Evolutionary conservation across 1,140 invertebrate genomes (phyloP).

Genomic region (Ceratosolen solmsi): DNA sequence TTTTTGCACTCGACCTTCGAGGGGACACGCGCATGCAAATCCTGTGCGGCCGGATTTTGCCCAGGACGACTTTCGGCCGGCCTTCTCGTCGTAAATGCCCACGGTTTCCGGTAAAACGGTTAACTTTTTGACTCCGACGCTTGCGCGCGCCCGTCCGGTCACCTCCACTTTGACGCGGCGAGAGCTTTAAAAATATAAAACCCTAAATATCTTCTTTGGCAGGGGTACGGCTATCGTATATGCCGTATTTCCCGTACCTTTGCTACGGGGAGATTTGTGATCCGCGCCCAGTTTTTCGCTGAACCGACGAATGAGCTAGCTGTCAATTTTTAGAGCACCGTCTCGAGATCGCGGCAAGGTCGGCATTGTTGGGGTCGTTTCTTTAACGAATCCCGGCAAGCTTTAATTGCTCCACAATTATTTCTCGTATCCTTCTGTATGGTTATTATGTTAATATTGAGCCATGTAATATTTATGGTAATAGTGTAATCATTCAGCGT

Average conservation of each 20-base stretch:
- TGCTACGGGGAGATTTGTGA: conserved; percentile 31
- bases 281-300: conserved; percentile 3
- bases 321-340: conserved; percentile 20
- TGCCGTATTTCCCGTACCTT: background rate
- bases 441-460: background rate
- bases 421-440: background rate
- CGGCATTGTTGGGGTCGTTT: background rate
- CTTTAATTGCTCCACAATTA: conserved; percentile 14
- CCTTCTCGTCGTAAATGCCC: conserved; percentile 28
- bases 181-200: conserved; percentile 41
- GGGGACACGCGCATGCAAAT: conserved; percentile 40
- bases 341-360: conserved; percentile 8
- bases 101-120: conserved; percentile 33
- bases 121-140: conserved; percentile 46
- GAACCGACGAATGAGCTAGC: background rate
- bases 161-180: background rate
- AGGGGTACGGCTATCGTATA: conserved; percentile 3
- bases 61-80: conserved; percentile 3
- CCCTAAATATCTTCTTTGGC: conserved; percentile 1
- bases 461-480: conserved; percentile 24
- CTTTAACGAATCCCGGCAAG: background rate
- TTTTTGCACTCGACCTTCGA: conserved; percentile 45
- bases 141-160: background rate
- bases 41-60: background rate
- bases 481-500: background rate